Conservation (phyloP, 1,140 invertebrate species). For the Proales similis region DNA sequence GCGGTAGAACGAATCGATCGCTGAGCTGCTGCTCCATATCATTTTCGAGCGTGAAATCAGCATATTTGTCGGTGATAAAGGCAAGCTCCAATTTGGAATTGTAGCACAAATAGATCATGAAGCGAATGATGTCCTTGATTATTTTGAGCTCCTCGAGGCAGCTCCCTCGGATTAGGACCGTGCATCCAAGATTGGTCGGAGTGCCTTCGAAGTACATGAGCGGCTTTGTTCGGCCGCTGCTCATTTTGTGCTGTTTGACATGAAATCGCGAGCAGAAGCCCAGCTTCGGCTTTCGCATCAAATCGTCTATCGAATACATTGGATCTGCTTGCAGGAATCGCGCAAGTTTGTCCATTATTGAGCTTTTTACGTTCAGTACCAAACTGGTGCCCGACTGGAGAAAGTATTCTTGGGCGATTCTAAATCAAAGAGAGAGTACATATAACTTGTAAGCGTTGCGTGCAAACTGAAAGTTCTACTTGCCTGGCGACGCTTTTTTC, state of each 20-base stretch:
- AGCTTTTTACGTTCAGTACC: slow-evolving; percentile 75
- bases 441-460: no score
- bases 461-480: slow-evolving; percentile 34
- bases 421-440: background rate
- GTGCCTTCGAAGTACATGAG: slow-evolving; percentile 90
- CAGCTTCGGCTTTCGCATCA: slow-evolving; percentile 70
- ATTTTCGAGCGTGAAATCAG: slow-evolving; percentile 75
- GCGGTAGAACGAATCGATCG: no score
- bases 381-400: slow-evolving; percentile 73
- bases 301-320: slow-evolving; percentile 78
- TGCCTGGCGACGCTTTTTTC: slow-evolving; percentile 74
- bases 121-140: slow-evolving; percentile 62
- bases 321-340: slow-evolving; percentile 75
- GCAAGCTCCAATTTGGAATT: slow-evolving; percentile 83
- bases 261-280: slow-evolving; percentile 81
- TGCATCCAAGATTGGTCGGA: slow-evolving; percentile 73
- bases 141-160: slow-evolving; percentile 64
- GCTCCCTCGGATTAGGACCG: slow-evolving; percentile 75
- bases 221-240: slow-evolving; percentile 62
- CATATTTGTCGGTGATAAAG: slow-evolving; percentile 75
- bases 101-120: slow-evolving; percentile 76
- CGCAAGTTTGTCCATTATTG: slow-evolving; percentile 73
- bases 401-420: slow-evolving; percentile 73
- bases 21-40: slow-evolving; percentile 62
- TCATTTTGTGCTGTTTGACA: slow-evolving; percentile 58